Conservation (phyloP, 2,888 invertebrate species). For the Anticlea derivata region DNA sequence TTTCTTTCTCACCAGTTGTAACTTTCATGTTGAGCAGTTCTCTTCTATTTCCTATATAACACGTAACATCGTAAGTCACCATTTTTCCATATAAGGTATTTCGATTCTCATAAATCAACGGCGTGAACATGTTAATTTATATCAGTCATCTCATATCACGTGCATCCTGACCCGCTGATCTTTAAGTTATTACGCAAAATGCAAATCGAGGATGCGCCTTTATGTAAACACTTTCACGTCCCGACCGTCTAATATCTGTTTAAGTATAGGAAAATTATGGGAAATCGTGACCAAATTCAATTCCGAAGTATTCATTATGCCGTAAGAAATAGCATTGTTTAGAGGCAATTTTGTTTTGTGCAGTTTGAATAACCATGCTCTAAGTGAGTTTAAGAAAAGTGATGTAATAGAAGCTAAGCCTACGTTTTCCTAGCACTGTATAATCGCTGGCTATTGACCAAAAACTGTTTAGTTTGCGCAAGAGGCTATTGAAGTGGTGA, state of each 20-base stretch:
- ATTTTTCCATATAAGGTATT: constrained; percentile 15
- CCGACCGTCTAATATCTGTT: constrained; percentile 46
- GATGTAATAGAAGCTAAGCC: not conserved
- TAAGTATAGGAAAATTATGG: constrained; percentile 44
- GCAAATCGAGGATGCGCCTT: constrained; percentile 71
- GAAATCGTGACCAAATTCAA: constrained; percentile 39
- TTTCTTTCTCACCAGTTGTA: no score
- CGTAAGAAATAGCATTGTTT: constrained; percentile 17
- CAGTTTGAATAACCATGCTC: constrained; percentile 14
- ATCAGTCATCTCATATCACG: constrained; percentile 47
- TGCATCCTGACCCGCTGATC: constrained; percentile 62
- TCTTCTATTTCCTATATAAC: no score
- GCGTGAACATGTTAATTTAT: constrained; percentile 46
- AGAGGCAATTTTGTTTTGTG: constrained; percentile 17
- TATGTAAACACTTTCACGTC: constrained; percentile 76
- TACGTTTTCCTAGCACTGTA: no score
- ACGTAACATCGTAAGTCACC: not conserved
- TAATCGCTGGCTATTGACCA: no score
- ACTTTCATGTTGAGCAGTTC: no score
- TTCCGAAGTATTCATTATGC: constrained; percentile 27
- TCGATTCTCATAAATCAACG: constrained; percentile 33
- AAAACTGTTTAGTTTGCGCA: no score
- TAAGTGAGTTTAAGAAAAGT: constrained; percentile 1
- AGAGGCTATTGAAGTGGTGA: no score
- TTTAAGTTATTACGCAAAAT: constrained; percentile 70